Evolutionary conservation across 1,140 invertebrate genomes (phyloP).

Genomic region (Muscidifurax raptorellus): DNA sequence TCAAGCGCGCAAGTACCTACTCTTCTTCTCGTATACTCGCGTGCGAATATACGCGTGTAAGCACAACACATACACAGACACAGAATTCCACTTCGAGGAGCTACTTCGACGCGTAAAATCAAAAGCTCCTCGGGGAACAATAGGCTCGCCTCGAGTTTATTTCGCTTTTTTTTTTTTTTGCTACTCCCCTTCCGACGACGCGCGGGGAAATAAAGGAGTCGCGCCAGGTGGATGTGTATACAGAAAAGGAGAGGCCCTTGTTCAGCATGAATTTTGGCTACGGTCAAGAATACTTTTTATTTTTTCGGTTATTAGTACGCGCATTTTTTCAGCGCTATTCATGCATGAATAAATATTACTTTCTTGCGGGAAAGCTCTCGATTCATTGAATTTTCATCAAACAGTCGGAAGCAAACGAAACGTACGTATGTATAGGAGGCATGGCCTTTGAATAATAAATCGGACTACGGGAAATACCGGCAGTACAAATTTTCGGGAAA

Average conservation of each 20-base stretch:
- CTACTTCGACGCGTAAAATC: conserved; percentile 44
- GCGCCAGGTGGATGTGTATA: no score
- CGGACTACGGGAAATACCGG: not conserved
- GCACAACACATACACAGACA: no score
- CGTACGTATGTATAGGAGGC: not conserved
- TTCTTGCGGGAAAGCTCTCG: not conserved
- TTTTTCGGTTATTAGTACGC: not conserved
- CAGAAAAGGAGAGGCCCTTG: no score
- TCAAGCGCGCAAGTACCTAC: not conserved
- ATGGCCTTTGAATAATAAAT: not conserved
- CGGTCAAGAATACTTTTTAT: not conserved
- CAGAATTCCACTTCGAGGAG: not conserved
- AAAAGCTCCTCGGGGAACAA: conserved; percentile 57
- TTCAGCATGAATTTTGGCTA: not conserved
- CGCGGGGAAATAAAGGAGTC: not conserved
- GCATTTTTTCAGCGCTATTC: not conserved
- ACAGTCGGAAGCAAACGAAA: not conserved
- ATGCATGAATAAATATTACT: not conserved
- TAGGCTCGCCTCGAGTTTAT: conserved; percentile 40
- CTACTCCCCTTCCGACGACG: no score
- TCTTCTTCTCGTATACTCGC: no score
- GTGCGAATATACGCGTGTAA: not conserved
- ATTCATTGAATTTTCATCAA: not conserved
- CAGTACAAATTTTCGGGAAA: not conserved
- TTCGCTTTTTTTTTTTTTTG: not conserved